These are phyloP conservation scores for Enoplosus armatus DNA, from an alignment of 2,797 vertebrate genomes.

Conservation along the genomic window DNA sequence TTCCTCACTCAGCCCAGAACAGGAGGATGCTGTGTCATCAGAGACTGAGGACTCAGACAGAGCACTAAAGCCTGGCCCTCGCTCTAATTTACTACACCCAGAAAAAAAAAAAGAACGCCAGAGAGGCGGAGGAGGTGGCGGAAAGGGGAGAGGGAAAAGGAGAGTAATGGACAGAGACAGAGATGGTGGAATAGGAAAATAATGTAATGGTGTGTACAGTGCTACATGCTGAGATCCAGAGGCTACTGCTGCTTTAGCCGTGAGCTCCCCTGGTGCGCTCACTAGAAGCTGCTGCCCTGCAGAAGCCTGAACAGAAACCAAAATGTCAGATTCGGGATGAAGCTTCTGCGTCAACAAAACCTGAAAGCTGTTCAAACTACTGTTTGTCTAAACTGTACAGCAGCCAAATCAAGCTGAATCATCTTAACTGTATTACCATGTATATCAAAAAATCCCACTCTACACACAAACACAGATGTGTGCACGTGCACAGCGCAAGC, in stretches of 20 bases:
- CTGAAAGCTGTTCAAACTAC: background rate
- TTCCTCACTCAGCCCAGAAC: conserved; percentile 66
- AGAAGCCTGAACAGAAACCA: conserved; percentile 34
- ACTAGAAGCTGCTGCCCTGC: conserved; percentile 51
- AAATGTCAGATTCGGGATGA: conserved; percentile 6
- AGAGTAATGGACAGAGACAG: conserved; percentile 50
- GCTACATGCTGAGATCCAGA: conserved; percentile 53
- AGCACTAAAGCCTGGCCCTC: conserved; percentile 80
- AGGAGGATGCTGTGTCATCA: conserved; percentile 86
- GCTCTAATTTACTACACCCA: conserved; percentile 82
- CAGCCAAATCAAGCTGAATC: conserved; percentile 28
- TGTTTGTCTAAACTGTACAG: background rate
- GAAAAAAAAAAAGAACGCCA: conserved; percentile 28
- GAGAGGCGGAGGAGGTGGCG: conserved; percentile 34
- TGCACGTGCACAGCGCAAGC: background rate
- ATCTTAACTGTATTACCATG: background rate
- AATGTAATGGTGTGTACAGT: conserved; percentile 56
- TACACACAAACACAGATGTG: conserved; percentile 5
- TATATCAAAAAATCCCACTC: background rate
- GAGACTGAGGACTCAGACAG: conserved; percentile 83
- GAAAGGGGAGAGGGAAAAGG: conserved; percentile 40
- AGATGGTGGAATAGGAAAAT: conserved; percentile 46
- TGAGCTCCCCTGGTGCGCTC: conserved; percentile 42
- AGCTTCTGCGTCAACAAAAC: conserved; percentile 19
- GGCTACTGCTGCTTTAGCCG: conserved; percentile 40